Evolutionary conservation across 2,888 invertebrate species (phyloP).

Genomic region (Hydraecia micacea): DNA sequence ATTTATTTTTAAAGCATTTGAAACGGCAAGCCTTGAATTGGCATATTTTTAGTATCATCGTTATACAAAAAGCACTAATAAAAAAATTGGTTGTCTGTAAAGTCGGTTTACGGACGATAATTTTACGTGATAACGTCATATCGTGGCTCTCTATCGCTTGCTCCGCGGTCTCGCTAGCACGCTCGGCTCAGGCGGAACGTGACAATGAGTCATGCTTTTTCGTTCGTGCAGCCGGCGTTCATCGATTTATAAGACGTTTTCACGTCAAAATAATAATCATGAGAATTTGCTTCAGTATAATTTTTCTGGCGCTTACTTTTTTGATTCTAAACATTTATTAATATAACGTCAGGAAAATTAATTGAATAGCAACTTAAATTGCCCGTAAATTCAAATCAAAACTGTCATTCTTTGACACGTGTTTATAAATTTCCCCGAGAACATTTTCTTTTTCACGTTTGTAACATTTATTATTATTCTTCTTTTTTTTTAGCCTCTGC

Average conservation of each 20-base stretch:
- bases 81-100: no score
- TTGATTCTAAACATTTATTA: background rate
- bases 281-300: background rate
- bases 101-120: no score
- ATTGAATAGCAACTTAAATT: background rate
- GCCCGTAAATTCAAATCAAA: background rate
- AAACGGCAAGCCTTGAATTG: constrained; percentile 2
- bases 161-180: no score
- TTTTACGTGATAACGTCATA: no score
- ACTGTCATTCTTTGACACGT: background rate
- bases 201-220: no score
- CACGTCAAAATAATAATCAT: no score
- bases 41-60: background rate
- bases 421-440: background rate
- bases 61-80: background rate
- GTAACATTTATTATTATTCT: background rate
- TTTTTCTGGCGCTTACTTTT: constrained; percentile 5
- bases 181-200: no score
- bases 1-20: background rate
- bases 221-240: no score
- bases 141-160: no score
- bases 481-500: constrained; percentile 7
- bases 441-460: background rate
- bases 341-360: background rate
- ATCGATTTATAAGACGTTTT: no score